Conservation (phyloP, 1,140 invertebrate species). For the Orchesella cincta region DNA sequence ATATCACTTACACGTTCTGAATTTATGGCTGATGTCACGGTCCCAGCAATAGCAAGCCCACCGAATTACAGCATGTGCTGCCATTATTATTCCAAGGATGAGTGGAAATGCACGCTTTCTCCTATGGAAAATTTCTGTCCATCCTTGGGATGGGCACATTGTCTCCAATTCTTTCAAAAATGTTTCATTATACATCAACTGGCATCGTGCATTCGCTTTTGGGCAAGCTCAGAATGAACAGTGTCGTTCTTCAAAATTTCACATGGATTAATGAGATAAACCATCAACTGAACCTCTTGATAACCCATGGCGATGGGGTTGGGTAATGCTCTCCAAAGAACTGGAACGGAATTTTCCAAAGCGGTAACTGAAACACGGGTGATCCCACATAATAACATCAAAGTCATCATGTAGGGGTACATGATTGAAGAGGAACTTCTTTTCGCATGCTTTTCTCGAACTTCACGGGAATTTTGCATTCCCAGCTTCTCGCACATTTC, state of each 20-base stretch:
- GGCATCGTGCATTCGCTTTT: not conserved
- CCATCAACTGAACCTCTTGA: slow-evolving; percentile 23
- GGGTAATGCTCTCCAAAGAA: slow-evolving; percentile 24
- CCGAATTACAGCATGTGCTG: not conserved
- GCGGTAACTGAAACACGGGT: too few relatives aligned
- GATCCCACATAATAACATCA: too few relatives aligned
- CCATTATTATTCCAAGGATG: not conserved
- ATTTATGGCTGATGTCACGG: not conserved
- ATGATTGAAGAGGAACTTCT: too few relatives aligned
- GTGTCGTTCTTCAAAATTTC: not conserved
- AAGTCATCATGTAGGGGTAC: too few relatives aligned
- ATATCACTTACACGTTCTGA: not conserved
- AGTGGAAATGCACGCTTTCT: not conserved
- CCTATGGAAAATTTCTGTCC: not conserved
- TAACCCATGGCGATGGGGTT: slow-evolving; percentile 34
- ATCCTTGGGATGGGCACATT: not conserved
- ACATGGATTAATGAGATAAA: not conserved
- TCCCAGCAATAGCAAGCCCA: not conserved
- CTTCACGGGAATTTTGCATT: too few relatives aligned
- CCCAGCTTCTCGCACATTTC: slow-evolving; percentile 29
- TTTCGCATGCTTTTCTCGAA: too few relatives aligned
- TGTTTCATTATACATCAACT: not conserved
- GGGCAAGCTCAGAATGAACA: not conserved
- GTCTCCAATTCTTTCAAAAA: not conserved
- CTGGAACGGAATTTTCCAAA: slow-evolving; percentile 34